Conservation (phyloP, 2,113 vertebrate genomes). For the Arothron firmamentum region DNA sequence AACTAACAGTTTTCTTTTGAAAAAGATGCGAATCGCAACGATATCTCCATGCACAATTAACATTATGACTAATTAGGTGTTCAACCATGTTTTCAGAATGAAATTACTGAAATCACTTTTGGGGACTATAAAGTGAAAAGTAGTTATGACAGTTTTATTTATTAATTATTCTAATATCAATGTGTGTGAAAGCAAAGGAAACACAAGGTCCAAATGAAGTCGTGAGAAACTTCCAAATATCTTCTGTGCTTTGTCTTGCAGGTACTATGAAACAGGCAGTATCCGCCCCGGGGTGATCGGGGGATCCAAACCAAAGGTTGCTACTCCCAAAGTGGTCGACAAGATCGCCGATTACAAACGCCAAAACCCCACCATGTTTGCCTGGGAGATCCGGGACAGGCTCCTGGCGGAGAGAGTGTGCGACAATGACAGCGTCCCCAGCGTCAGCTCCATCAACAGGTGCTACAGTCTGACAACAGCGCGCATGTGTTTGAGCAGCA, state of each 20-base stretch:
- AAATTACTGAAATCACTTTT: no score
- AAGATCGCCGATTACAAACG: conserved; percentile 99
- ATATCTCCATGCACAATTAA: no score
- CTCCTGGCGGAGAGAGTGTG: conserved; percentile 95
- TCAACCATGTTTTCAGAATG: no score
- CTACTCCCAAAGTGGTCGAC: conserved; percentile 99
- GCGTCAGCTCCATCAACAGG: conserved; percentile 99
- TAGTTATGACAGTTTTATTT: no score
- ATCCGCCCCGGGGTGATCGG: conserved; percentile 98
- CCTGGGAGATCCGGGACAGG: conserved; percentile 98
- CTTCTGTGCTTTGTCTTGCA: conserved; percentile 52
- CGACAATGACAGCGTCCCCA: conserved; percentile 97
- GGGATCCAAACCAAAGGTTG: conserved; percentile 99
- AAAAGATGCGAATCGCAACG: no score
- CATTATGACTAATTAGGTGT: no score
- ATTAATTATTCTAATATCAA: no score
- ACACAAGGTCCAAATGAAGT: background rate
- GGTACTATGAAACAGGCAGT: conserved; percentile 98
- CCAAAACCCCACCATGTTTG: conserved; percentile 99
- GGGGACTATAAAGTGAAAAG: no score
- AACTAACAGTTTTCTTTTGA: no score
- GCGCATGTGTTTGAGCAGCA: conserved; percentile 6
- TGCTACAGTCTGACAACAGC: conserved; percentile 50
- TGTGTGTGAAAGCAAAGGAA: no score
- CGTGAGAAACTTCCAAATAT: background rate